Base-by-base conservation (phyloP, 1,140 invertebrate species). In the Brachionus angularis region DNA sequence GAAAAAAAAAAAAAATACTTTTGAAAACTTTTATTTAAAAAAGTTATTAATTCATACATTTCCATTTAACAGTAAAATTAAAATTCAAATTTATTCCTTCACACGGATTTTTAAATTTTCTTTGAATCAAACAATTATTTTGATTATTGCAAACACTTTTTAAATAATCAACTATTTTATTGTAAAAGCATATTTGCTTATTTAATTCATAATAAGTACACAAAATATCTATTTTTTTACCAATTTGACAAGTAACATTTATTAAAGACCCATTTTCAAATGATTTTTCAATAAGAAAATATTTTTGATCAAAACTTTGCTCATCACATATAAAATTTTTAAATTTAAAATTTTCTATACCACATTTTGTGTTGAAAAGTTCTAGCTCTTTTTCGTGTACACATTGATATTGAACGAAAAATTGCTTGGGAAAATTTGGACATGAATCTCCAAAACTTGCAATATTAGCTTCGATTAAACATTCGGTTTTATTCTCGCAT, bases 131-230 rank as follows among this genome's bases (percentile, higher is more conserved):
- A n/a, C n/a, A n/a, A n/a, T n/a, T n/a, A n/a, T n/a, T n/a, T n/a
- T n/a, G n/a, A n/a, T n/a, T n/a, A n/a, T n/a, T n/a, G n/a, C n/a
- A n/a, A n/a, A n/a, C n/a, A n/a, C n/a, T n/a, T n/a, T n/a, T n/a
- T n/a, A n/a, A n/a, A n/a, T n/a, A n/a, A n/a, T n/a, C n/a, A n/a
- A n/a, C n/a, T n/a, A n/a, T n/a, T n/a, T n/a, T n/a, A n/a, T n/a
- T n/a, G n/a, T n/a, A n/a, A n/a, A n/a, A n/a, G n/a, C n/a, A n/a
- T n/a, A n/a, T n/a, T n/a, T n/a, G n/a, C n/a, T n/a, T n/a, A n/a
- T n/a, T n/a, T n/a, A n/a, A n/a, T n/a, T n/a, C 62, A 36, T 47
- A 67, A 67, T 27, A 67, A 5, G 23, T 42, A 67, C 62, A 67
- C 5, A 21, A 5, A 18, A 67, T 27, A 2, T 42, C 21, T 5